Conservation (phyloP, 2,113 vertebrate species). For the Irena cyanogastra region DNA sequence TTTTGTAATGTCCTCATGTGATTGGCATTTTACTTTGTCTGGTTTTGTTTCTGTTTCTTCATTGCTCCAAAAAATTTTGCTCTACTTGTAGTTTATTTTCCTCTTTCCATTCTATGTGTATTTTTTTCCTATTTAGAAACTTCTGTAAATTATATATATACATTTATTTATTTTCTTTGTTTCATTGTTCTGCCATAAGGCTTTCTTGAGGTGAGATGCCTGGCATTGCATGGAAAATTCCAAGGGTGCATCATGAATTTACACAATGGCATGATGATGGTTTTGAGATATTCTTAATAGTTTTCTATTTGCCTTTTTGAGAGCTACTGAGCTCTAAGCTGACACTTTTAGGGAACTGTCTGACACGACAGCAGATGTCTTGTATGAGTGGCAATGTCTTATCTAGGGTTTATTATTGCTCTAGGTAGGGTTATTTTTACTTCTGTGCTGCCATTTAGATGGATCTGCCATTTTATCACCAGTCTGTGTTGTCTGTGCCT, state of each 20-base stretch:
- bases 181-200: neutral
- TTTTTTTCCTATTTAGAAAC: neutral
- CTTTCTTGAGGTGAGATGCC: neutral
- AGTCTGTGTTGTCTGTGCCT: neutral
- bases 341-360: neutral
- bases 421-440: neutral
- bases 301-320: neutral
- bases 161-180: neutral
- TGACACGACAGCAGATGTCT: neutral
- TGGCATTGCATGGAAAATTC: neutral
- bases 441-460: neutral
- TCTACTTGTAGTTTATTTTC: neutral
- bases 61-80: neutral
- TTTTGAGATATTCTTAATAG: neutral
- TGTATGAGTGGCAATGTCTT: neutral
- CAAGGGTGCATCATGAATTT: neutral
- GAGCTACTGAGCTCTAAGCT: neutral
- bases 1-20: neutral
- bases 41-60: neutral
- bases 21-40: neutral
- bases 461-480: neutral
- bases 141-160: rapidly evolving
- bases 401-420: neutral
- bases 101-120: rapidly evolving
- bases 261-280: neutral